Conservation (phyloP, 92 coral and sea anemone species). For the Palythoa grandis region DNA sequence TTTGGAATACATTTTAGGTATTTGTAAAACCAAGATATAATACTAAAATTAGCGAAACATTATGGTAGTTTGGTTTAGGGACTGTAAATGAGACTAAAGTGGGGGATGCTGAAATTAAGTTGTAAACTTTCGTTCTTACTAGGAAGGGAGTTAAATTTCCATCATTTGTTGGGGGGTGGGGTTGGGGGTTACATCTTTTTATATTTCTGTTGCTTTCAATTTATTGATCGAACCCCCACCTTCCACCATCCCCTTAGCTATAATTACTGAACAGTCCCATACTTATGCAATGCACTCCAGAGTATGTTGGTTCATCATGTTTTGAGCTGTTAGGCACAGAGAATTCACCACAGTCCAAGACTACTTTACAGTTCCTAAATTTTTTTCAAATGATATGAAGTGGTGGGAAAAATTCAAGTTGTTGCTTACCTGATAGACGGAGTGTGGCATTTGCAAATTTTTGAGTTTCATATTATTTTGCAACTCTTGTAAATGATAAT, state of each 20-base stretch:
- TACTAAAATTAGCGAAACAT: constrained; percentile 3
- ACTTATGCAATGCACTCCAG: constrained; percentile 1
- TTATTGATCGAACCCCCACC: constrained; percentile 8
- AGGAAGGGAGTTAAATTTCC: constrained; percentile 9
- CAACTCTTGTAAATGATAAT: no score
- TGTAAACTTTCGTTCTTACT: constrained; percentile 2
- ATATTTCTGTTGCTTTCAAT: background rate
- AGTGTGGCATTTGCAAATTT: no score
- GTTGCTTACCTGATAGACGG: no score
- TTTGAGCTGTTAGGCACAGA: constrained; percentile 13
- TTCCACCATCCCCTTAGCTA: constrained; percentile 14
- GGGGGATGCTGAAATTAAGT: constrained; percentile 13
- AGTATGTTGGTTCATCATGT: constrained; percentile 8
- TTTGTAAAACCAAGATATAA: no score
- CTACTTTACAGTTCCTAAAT: constrained; percentile 1
- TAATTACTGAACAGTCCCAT: constrained; percentile 9
- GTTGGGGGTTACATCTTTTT: constrained; percentile 1
- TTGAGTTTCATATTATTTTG: no score
- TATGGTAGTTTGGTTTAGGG: constrained; percentile 13
- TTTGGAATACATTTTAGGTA: constrained; percentile 24
- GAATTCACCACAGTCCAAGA: constrained; percentile 10
- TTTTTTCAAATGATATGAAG: constrained; percentile 10
- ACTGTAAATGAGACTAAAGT: constrained; percentile 4
- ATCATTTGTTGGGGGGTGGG: background rate
- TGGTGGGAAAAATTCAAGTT: constrained; percentile 9